phyloP scores from a whole-genome alignment of 2,888 invertebrate genomes.

The Imbricaverruca yamaguchii region DNA sequence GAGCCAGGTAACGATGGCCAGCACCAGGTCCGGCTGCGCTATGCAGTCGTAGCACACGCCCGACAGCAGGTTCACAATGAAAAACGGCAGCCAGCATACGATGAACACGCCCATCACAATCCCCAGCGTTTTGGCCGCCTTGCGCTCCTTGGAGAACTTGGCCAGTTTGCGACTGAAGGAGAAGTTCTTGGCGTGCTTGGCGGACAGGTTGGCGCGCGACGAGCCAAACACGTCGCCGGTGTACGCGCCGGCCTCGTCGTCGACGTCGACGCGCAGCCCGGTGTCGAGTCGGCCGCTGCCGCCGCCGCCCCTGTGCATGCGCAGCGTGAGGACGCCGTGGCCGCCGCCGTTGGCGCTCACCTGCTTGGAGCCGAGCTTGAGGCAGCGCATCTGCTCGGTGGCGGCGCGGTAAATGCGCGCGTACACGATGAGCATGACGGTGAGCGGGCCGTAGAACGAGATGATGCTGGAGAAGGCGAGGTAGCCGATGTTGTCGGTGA shows the following conservation, averaged over 20 bases:
- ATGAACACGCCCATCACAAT: constrained; percentile 56
- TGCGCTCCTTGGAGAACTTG: constrained; percentile 94
- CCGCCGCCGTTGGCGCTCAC: constrained; percentile 47
- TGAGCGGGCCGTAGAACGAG: constrained; percentile 92
- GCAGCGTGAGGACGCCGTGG: constrained; percentile 75
- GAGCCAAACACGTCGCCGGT: constrained; percentile 18
- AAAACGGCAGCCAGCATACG: constrained; percentile 95
- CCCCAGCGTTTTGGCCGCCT: constrained; percentile 87
- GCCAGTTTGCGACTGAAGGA: constrained; percentile 85
- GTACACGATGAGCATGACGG: constrained; percentile 98
- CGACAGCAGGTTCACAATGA: constrained; percentile 84
- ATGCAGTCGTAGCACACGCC: constrained; percentile 84
- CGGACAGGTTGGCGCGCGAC: constrained; percentile 29
- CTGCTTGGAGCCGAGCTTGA: constrained; percentile 78
- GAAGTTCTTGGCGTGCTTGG: constrained; percentile 60
- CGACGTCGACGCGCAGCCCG: not conserved
- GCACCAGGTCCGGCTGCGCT: constrained; percentile 76
- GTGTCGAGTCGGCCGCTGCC: constrained; percentile 43
- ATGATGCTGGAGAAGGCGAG: constrained; percentile 95
- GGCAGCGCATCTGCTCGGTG: constrained; percentile 78
- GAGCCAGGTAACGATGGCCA: constrained; percentile 84
- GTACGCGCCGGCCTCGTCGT: not conserved
- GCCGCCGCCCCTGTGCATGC: constrained; percentile 91
- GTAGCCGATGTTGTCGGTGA: constrained; percentile 93
- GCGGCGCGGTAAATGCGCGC: constrained; percentile 92